A percentile compares a stretch with the other conserved stretches of the same genome.
These are phyloP conservation scores for Bilobella aurantiaca DNA, from an alignment of 1,140 invertebrate species.

Conservation along the genomic window DNA sequence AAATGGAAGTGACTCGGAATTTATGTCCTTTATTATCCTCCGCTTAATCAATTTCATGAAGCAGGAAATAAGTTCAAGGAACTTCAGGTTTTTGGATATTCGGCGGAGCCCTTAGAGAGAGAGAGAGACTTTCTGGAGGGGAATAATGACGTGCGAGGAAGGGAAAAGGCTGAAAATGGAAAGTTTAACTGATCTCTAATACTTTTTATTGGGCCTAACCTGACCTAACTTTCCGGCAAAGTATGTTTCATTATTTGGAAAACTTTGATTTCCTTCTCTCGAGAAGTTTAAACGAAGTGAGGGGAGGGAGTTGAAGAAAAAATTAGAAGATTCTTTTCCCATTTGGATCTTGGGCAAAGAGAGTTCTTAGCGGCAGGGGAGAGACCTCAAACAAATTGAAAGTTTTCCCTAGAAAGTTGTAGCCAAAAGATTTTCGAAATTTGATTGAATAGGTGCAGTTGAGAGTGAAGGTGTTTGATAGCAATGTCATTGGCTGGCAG, in stretches of 20 bases:
- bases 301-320: background rate
- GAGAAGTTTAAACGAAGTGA: background rate
- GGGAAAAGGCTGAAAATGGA: background rate
- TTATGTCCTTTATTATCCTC: constrained; percentile 8
- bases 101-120: background rate
- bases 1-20: background rate
- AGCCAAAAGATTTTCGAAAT: background rate
- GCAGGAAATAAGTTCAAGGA: background rate
- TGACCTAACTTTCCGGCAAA: too few relatives aligned
- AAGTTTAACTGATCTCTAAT: background rate
- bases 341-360: too few relatives aligned
- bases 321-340: background rate
- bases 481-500: background rate
- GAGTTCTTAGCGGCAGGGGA: background rate
- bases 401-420: background rate
- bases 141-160: background rate
- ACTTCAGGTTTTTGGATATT: background rate
- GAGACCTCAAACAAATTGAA: background rate
- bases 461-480: background rate
- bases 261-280: background rate
- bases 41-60: constrained; percentile 9
- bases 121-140: background rate
- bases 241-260: constrained; percentile 2
- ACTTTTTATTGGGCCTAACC: constrained; percentile 6
- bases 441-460: background rate